Percentiles rank a stretch among this genome's conserved stretches.
phyloP scores from a whole-genome alignment of 2,797 vertebrate genomes.

The Phrynocephalus vlangalii region DNA sequence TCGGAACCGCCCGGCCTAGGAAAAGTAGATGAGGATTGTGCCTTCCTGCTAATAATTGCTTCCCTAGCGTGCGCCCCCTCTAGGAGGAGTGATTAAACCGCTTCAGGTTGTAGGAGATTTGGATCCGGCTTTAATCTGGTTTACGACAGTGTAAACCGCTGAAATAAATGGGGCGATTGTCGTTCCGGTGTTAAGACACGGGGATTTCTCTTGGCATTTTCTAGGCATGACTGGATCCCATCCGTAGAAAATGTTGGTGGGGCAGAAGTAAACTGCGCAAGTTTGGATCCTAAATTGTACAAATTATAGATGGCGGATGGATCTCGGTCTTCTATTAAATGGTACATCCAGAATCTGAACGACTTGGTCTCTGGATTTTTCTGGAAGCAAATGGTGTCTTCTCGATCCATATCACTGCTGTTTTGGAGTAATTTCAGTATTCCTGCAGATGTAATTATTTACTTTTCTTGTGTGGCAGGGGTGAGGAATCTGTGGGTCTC shows the following conservation, averaged over 20 bases:
- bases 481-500: neutral
- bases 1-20: neutral
- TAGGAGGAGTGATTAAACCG: neutral
- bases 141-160: neutral
- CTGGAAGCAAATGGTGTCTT: neutral
- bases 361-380: neutral
- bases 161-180: neutral
- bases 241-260: neutral
- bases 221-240: no score
- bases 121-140: no score
- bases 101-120: no score
- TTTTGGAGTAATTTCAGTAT: neutral
- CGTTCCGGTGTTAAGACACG: no score
- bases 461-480: neutral
- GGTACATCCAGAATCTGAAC: neutral
- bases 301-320: neutral
- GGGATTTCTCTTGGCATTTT: neutral
- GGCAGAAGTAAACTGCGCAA: no score
- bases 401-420: neutral
- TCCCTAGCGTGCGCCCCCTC: neutral
- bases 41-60: neutral
- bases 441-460: neutral
- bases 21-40: neutral
- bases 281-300: neutral
- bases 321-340: neutral